These are phyloP conservation scores for Aegotheles bennettii DNA, from an alignment of 2,113 vertebrate species.

Conservation along the genomic window DNA sequence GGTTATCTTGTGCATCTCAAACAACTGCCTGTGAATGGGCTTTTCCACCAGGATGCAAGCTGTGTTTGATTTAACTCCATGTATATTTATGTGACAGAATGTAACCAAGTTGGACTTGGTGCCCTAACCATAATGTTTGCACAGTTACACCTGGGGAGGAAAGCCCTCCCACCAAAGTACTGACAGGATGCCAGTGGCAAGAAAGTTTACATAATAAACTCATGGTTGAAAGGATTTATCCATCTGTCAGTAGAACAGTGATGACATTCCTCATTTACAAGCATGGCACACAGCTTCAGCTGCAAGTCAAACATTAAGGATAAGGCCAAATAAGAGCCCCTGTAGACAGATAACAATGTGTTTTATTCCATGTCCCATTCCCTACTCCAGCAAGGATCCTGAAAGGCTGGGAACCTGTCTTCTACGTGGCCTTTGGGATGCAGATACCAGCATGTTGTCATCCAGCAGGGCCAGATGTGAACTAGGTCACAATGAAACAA, in stretches of 20 bases:
- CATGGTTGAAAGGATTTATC: conserved; percentile 32
- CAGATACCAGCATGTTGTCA: background rate
- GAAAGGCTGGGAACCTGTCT: background rate
- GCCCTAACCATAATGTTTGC: conserved; percentile 25
- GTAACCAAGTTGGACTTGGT: conserved; percentile 3
- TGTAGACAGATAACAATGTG: background rate
- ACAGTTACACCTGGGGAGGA: conserved; percentile 13
- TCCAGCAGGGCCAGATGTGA: background rate
- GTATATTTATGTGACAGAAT: conserved; percentile 46
- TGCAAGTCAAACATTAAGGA: background rate
- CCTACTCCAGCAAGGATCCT: background rate
- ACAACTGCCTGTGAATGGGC: background rate
- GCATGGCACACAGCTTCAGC: background rate
- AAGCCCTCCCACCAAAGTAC: background rate
- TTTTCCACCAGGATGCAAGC: conserved; percentile 20
- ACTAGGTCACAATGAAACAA: background rate
- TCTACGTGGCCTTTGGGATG: background rate
- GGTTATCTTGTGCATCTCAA: background rate
- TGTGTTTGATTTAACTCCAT: conserved; percentile 29
- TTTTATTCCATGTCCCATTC: background rate
- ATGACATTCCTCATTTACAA: conserved; percentile 13
- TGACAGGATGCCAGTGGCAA: conserved; percentile 27
- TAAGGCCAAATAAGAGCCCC: background rate
- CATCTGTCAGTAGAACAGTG: conserved; percentile 26
- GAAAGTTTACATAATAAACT: conserved; percentile 30